These are phyloP conservation scores for Axea sp. DNA, from an alignment of 2,888 invertebrate genomes.

Conservation along the genomic window DNA sequence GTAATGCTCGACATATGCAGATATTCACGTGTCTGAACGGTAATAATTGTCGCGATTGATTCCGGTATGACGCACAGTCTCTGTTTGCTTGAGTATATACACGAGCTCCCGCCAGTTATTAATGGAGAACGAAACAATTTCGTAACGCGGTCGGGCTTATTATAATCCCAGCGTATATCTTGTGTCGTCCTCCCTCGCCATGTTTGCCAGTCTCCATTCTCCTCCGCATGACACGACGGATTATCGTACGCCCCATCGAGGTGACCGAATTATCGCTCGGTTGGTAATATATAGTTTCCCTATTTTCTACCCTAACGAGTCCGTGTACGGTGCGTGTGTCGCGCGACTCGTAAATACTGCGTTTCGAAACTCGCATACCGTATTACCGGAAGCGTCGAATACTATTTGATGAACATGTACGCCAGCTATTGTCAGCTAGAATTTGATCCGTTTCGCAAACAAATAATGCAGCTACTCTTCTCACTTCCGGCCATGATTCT, in stretches of 20 bases:
- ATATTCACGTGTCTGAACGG: conserved; percentile 8
- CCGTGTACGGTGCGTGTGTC: conserved; percentile 39
- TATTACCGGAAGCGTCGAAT: conserved; percentile 37
- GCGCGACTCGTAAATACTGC: conserved; percentile 50
- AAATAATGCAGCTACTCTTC: conserved; percentile 18
- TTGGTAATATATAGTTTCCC: conserved; percentile 57
- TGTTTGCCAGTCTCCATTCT: conserved; percentile 51
- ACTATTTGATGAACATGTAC: conserved; percentile 33
- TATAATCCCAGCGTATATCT: conserved; percentile 72
- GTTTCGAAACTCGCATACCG: conserved; percentile 36
- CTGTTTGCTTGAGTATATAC: conserved; percentile 47
- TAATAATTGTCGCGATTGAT: conserved; percentile 52
- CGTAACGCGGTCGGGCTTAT: conserved; percentile 72
- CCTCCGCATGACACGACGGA: conserved; percentile 67
- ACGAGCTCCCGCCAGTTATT: conserved; percentile 64
- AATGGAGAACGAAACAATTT: conserved; percentile 75
- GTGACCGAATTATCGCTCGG: conserved; percentile 69
- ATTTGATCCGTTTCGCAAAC: conserved; percentile 41
- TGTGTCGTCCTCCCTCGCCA: conserved; percentile 60
- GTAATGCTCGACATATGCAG: conserved; percentile 19
- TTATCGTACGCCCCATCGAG: conserved; percentile 68
- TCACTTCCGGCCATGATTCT: conserved; percentile 1
- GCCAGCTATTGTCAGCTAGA: conserved; percentile 19
- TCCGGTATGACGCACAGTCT: conserved; percentile 36
- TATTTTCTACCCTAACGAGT: conserved; percentile 64